Evolutionary conservation across 2,113 vertebrate species (phyloP).

Genomic region (Ochotona curzoniae): DNA sequence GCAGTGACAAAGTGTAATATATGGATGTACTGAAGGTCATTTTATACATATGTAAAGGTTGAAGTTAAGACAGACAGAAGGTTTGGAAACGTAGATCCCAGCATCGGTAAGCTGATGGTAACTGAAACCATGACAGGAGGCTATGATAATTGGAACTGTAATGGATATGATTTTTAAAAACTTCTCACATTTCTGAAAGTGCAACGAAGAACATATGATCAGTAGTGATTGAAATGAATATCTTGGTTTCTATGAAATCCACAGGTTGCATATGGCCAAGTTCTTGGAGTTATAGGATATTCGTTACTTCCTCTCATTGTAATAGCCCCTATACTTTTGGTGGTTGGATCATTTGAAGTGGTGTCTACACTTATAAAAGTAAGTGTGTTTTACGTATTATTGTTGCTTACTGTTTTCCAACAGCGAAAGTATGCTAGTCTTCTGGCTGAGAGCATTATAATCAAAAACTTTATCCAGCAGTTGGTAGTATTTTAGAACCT

Average conservation of each 20-base stretch:
- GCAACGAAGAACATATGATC: conserved; percentile 24
- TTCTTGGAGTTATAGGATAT: conserved; percentile 99
- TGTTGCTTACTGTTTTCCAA: background rate
- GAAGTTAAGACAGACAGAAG: background rate
- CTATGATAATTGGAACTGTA: conserved; percentile 25
- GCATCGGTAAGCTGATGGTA: conserved; percentile 6
- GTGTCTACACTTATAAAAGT: conserved; percentile 97
- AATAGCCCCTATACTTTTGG: conserved; percentile 95
- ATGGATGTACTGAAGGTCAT: background rate
- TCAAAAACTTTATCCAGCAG: conserved; percentile 6
- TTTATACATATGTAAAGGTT: background rate
- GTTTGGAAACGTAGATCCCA: background rate
- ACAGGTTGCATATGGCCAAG: conserved; percentile 98
- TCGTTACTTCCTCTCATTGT: conserved; percentile 98
- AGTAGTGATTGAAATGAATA: conserved; percentile 49
- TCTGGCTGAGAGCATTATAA: conserved; percentile 22
- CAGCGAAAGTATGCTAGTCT: background rate
- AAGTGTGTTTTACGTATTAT: conserved; percentile 78
- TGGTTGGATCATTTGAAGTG: conserved; percentile 95
- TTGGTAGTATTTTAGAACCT: conserved; percentile 35
- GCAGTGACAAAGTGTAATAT: background rate
- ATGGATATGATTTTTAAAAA: background rate
- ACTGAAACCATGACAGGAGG: background rate
- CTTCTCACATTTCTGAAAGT: background rate
- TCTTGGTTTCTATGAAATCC: conserved; percentile 77